Base-by-base conservation (phyloP, 2,888 invertebrate genomes). In the Melangyna quadrimaculata region DNA sequence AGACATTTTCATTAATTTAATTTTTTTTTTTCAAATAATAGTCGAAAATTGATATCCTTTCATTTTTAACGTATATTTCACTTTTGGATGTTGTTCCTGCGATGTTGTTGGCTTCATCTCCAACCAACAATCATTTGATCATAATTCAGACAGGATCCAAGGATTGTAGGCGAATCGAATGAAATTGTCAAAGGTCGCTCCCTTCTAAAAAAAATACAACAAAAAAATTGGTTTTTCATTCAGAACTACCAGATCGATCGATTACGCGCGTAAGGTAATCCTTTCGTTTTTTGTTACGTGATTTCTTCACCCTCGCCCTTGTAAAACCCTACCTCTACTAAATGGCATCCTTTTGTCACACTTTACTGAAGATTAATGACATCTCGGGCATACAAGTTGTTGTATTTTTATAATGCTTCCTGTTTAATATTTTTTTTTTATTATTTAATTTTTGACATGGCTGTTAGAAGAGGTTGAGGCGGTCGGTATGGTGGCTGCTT, bases 111-210 rank as follows among this genome's bases (percentile, higher is more conserved):
- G 29, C 24, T 5, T 63, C 59, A 65, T 14, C 22, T n/a, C n/a
- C 22, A 45, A 27, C n/a, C 22, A 45, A 27, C 43, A 37, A 45
- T 84, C 75, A 80, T 80, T 77, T 61, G 77, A 81, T 86, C 77
- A 40, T 78, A 59, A 70, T 73, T 86, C 14, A 22, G 71, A 72
- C 75, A 48, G 70, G 63, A 74, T 40, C 63, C 78, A 53, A 51
- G 70, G 81, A 86, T 86, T 63, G 86, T 86, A 86, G 77, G 86
- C 81, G 86, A 81, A 86, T 86, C 80, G 86, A 86, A 86, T 81
- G 80, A 74, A 78, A 72, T 81, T 77, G 63, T 80, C 86, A 77
- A 84, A 78, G 70, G 27, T 74, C 37, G 14, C 43, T n/a, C 51
- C 78, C 43, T 59, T n/a, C 0, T 7, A 14, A 59, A 75, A 70